A percentile compares a stretch with the other conserved stretches of the same genome.
Evolutionary conservation across 2,113 vertebrate species (phyloP).

Genomic region (Aramus guarauna): DNA sequence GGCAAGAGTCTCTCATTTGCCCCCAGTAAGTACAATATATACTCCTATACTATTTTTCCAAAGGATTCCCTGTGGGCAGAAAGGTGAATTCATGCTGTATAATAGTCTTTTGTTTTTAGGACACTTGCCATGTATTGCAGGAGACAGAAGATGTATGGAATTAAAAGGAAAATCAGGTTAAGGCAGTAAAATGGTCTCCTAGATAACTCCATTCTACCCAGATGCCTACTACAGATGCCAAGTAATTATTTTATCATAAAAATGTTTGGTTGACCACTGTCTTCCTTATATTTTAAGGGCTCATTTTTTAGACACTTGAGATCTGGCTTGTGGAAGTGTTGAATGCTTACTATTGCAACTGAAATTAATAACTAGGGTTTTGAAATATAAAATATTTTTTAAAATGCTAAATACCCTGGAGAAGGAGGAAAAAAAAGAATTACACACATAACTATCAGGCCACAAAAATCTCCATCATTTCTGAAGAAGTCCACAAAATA

Average conservation of each 20-base stretch:
- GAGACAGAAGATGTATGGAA: not conserved
- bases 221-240: not conserved
- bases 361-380: not conserved
- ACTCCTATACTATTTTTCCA: not conserved
- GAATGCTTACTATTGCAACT: not conserved
- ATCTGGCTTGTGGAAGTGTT: not conserved
- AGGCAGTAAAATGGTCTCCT: not conserved
- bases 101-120: not conserved
- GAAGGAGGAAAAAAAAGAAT: not conserved
- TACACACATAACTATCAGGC: not conserved
- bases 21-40: not conserved
- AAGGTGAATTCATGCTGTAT: not conserved
- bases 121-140: not conserved
- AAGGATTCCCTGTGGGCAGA: not conserved
- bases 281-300: not conserved
- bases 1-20: not conserved
- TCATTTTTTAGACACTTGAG: not conserved
- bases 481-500: not conserved
- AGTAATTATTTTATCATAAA: not conserved
- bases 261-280: not conserved
- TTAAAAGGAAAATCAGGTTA: not conserved
- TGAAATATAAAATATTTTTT: not conserved
- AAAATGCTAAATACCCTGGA: not conserved
- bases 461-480: not conserved
- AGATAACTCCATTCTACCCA: not conserved